Conservation (phyloP, 2,113 vertebrate genomes). For the Clarias gariepinus region DNA sequence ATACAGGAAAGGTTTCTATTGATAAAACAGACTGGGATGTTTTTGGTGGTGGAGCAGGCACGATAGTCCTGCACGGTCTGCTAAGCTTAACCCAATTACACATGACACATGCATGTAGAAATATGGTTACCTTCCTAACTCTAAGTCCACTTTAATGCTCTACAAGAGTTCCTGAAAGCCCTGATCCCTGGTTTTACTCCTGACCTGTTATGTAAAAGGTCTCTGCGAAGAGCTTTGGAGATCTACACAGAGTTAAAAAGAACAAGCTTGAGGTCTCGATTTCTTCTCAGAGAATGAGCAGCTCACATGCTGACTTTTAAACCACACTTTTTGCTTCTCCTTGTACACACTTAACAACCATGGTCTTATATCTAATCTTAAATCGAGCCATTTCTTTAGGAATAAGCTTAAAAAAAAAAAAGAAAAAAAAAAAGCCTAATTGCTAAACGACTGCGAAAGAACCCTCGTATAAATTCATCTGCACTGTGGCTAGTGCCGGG, state of each 20-base stretch:
- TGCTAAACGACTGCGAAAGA: conserved; percentile 3
- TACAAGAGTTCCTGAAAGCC: conserved; percentile 36
- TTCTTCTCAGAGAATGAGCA: background rate
- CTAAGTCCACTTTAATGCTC: conserved; percentile 53
- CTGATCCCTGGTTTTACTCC: conserved; percentile 48
- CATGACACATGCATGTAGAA: conserved; percentile 72
- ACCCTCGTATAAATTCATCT: conserved; percentile 12
- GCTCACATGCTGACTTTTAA: background rate
- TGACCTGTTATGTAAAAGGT: conserved; percentile 18
- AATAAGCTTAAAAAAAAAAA: background rate
- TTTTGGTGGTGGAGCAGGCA: conserved; percentile 89
- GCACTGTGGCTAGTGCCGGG: background rate
- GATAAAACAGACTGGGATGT: conserved; percentile 94
- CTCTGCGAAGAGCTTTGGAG: conserved; percentile 1
- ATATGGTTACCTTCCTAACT: conserved; percentile 51
- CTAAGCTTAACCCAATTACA: conserved; percentile 78
- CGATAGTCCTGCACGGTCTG: conserved; percentile 81
- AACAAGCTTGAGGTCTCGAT: background rate
- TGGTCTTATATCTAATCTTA: background rate
- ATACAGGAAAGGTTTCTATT: conserved; percentile 91
- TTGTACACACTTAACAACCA: background rate
- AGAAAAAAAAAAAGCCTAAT: background rate
- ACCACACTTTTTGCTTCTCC: no score
- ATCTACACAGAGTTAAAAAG: background rate
- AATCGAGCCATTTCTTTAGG: conserved; percentile 9